Conservation (phyloP, 2,797 vertebrate genomes). For the Phrynocephalus forsythii region DNA sequence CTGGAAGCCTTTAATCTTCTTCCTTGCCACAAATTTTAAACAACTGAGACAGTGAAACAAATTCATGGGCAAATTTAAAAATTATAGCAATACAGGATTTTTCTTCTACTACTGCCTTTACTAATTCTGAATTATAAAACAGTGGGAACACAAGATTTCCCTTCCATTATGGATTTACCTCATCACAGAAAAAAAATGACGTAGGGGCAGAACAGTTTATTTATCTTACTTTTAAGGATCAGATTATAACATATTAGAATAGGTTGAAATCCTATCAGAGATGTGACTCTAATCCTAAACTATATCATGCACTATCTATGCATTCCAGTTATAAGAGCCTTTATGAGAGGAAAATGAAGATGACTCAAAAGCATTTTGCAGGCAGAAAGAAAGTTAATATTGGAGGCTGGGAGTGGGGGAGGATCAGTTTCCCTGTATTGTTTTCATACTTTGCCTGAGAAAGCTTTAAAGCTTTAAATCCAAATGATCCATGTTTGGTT, state of each 20-base stretch:
- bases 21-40: neutral
- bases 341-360: constrained; percentile 69
- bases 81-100: constrained; percentile 18
- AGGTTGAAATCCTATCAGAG: constrained; percentile 57
- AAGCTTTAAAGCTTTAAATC: constrained; percentile 19
- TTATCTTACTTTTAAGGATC: constrained; percentile 65
- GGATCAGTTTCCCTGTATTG: constrained; percentile 47
- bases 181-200: constrained; percentile 38
- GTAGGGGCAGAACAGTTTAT: constrained; percentile 56
- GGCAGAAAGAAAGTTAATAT: constrained; percentile 43
- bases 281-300: constrained; percentile 16
- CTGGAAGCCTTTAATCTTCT: constrained; percentile 32
- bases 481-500: constrained; percentile 1
- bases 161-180: constrained; percentile 50
- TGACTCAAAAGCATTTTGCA: constrained; percentile 66
- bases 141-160: constrained; percentile 64
- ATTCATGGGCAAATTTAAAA: neutral
- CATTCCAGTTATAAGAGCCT: constrained; percentile 66
- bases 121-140: constrained; percentile 38
- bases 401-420: neutral
- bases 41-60: constrained; percentile 45
- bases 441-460: constrained; percentile 34
- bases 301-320: neutral
- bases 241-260: constrained; percentile 64
- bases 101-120: constrained; percentile 47